These are phyloP conservation scores for Oscheius onirici DNA, from an alignment of 2,888 invertebrate genomes.

Conservation along the genomic window DNA sequence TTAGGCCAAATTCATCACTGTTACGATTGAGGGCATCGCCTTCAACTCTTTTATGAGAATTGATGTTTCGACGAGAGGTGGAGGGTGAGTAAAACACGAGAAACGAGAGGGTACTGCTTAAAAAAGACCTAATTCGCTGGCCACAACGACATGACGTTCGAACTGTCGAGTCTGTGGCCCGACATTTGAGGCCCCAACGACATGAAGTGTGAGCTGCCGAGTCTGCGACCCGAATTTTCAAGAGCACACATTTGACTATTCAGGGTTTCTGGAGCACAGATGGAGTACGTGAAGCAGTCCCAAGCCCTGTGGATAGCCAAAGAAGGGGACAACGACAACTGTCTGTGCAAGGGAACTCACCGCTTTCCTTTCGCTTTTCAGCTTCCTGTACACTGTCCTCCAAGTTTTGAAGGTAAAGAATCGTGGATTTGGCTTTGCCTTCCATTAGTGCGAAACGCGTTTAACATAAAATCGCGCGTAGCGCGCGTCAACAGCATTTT, in stretches of 20 bases:
- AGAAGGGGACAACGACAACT: background rate
- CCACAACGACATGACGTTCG: too few relatives aligned
- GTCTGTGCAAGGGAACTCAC: slow-evolving; percentile 2
- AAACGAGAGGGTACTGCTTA: too few relatives aligned
- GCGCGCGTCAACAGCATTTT: too few relatives aligned
- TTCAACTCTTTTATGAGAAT: background rate
- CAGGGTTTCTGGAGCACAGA: background rate
- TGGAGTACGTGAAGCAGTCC: background rate
- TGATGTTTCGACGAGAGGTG: slow-evolving; percentile 15
- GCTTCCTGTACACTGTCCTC: slow-evolving; percentile 18
- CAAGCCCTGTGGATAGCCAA: background rate
- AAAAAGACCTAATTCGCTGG: too few relatives aligned
- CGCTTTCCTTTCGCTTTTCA: slow-evolving; percentile 26
- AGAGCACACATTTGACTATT: too few relatives aligned
- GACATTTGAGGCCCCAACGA: too few relatives aligned
- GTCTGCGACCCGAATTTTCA: too few relatives aligned
- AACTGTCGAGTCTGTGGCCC: too few relatives aligned
- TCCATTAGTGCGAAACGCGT: too few relatives aligned
- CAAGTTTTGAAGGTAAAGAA: slow-evolving; percentile 37
- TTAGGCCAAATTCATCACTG: slow-evolving; percentile 12
- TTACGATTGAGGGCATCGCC: background rate
- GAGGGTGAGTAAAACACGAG: background rate
- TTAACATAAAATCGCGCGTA: too few relatives aligned
- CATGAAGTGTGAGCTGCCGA: too few relatives aligned
- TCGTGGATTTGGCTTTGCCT: too few relatives aligned